Percentiles rank a stretch among this genome's conserved stretches.
These are phyloP conservation scores for Poecilia velifera DNA, from an alignment of 2,797 vertebrate genomes.

Conservation along the genomic window DNA sequence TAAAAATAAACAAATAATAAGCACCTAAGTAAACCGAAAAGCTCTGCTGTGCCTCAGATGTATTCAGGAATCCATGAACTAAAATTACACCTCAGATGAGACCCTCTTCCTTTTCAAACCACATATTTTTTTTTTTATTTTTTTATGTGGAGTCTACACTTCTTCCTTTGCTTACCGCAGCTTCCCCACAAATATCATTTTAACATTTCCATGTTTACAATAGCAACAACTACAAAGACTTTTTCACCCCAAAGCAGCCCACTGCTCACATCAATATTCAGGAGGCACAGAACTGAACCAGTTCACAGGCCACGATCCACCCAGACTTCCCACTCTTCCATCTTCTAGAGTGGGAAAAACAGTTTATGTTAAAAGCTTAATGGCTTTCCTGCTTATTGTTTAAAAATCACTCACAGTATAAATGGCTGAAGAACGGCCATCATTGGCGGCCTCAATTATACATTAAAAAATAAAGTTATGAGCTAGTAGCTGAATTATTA, in stretches of 20 bases:
- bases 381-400: slow-evolving; percentile 73
- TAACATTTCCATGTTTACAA: slow-evolving; percentile 37
- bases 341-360: slow-evolving; percentile 35
- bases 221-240: slow-evolving; percentile 13
- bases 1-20: not conserved
- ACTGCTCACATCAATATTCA: slow-evolving; percentile 13
- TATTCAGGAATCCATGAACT: slow-evolving; percentile 11
- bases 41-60: not conserved
- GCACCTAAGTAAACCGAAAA: not conserved
- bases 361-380: slow-evolving; percentile 71
- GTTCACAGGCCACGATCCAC: slow-evolving; percentile 7
- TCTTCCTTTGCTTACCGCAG: slow-evolving; percentile 53
- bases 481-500: slow-evolving; percentile 79
- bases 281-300: slow-evolving; percentile 14
- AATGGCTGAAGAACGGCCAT: slow-evolving; percentile 50
- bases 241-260: slow-evolving; percentile 12
- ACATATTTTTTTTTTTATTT: slow-evolving; percentile 27
- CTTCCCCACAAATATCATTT: slow-evolving; percentile 44
- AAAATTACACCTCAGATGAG: slow-evolving; percentile 44
- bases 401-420: slow-evolving; percentile 73
- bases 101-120: slow-evolving; percentile 64
- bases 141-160: slow-evolving; percentile 51
- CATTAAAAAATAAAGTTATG: slow-evolving; percentile 82
- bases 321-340: slow-evolving; percentile 30
- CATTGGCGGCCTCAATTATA: slow-evolving; percentile 77